Evolutionary conservation across 2,113 vertebrate species (phyloP), one percentile per base, ranked within the genome.

Genomic region (Choloepus hoffmanni): DNA sequence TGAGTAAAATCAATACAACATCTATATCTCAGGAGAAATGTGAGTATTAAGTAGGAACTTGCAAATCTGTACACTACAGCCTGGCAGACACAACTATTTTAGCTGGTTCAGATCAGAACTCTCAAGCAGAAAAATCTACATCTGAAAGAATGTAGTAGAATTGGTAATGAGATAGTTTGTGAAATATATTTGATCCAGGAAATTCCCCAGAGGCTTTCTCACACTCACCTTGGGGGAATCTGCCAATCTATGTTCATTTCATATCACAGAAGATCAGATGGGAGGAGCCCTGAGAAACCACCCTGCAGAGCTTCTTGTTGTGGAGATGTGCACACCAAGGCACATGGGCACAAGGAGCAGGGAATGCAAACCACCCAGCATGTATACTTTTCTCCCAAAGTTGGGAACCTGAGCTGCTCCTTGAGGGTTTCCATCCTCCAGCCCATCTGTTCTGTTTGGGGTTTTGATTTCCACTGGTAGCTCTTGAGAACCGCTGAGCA

Each of bases 401-500:
- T 45, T n/a, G 19, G 55, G 33, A 82, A 55, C n/a, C 45, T 43
- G 33, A 68, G 28, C 12, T 0, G 0, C 11, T 30, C 48, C 24
- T n/a, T 0, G 0, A 8, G 67, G 24, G 10, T 36, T 50, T 81
- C 43, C 16, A 8, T 67, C 62, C 63, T 74, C 72, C 50, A 60
- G 53, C 24, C 81, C 55, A 55, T 94, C 85, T 92, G 63, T 15
- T 62, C 24, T 74, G 18, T 87, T 93, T 91, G 73, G 48, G 36
- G 45, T 63, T 92, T 73, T 89, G 45, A 33, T 92, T 90, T 96
- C 72, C 36, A 33, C 55, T 74, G 45, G 82, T 90, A 83, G 90
- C 60, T 91, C 79, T 73, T 85, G n/a, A 88, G 68, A 82, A 92
- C 48, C 82, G 81, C 92, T 90, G 82, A 96, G 65, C 83, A 85